Conservation (phyloP, 2,888 invertebrate species). For the Arge pagana region DNA sequence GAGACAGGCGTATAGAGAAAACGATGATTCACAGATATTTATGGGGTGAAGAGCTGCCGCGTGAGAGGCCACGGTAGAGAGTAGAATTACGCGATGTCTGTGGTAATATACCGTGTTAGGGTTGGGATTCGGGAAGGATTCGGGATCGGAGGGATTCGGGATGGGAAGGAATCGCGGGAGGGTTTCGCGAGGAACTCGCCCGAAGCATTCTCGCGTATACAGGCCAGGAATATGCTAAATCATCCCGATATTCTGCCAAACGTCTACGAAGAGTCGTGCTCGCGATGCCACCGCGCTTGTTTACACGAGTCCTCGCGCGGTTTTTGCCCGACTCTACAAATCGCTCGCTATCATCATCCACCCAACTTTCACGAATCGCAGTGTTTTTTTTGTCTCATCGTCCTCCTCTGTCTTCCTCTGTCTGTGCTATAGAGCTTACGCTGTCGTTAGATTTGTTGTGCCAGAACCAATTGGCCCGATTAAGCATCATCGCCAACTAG, state of each 20-base stretch:
- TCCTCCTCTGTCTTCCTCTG: too few relatives aligned
- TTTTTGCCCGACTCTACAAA: too few relatives aligned
- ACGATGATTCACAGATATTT: constrained; percentile 53
- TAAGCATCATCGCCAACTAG: too few relatives aligned
- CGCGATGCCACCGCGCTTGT: too few relatives aligned
- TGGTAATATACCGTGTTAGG: constrained; percentile 43
- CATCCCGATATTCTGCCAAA: constrained; percentile 27
- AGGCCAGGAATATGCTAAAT: constrained; percentile 28
- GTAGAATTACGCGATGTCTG: constrained; percentile 50
- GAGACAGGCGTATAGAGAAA: not conserved
- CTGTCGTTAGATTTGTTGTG: too few relatives aligned
- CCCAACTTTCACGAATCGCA: too few relatives aligned
- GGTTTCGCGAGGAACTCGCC: constrained; percentile 11
- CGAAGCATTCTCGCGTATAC: constrained; percentile 26
- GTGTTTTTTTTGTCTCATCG: too few relatives aligned
- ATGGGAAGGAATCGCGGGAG: not conserved
- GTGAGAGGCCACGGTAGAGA: constrained; percentile 38
- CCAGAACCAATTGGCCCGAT: too few relatives aligned
- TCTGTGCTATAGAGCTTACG: too few relatives aligned
- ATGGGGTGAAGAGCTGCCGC: constrained; percentile 47
- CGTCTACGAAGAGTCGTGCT: constrained; percentile 28
- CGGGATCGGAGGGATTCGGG: constrained; percentile 6
- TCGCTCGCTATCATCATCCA: too few relatives aligned
- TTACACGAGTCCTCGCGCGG: too few relatives aligned
- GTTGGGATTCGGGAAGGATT: constrained; percentile 23